These are phyloP conservation scores for Masnerella sp. DNA, from an alignment of 2,888 invertebrate species.

Conservation along the genomic window DNA sequence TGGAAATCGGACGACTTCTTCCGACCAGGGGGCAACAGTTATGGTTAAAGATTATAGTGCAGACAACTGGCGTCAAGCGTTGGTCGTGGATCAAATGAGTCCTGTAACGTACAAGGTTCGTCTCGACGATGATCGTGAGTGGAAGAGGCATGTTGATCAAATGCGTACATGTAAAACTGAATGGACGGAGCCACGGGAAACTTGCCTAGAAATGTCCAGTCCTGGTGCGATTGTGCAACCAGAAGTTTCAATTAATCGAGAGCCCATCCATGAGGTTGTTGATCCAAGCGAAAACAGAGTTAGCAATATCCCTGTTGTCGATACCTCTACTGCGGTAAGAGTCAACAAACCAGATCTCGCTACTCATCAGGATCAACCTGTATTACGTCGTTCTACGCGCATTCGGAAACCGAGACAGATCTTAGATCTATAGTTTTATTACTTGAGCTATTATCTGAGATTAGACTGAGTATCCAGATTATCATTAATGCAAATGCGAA, in stretches of 20 bases:
- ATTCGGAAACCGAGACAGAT: conserved; percentile 10
- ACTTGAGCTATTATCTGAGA: no score
- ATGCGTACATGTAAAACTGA: conserved; percentile 33
- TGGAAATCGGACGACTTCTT: conserved; percentile 40
- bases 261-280: neutral
- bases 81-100: conserved; percentile 30
- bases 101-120: conserved; percentile 48
- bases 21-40: conserved; percentile 17
- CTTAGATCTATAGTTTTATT: conserved; percentile 10
- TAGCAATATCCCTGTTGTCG: neutral
- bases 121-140: conserved; percentile 18
- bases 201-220: neutral
- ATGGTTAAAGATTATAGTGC: conserved; percentile 46
- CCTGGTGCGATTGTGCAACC: neutral
- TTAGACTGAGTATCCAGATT: no score
- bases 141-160: conserved; percentile 58
- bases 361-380: neutral
- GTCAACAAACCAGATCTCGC: neutral
- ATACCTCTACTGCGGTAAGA: neutral
- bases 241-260: neutral
- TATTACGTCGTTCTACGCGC: conserved; percentile 1
- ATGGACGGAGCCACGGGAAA: conserved; percentile 6
- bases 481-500: no score
- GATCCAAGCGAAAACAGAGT: neutral
- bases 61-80: conserved; percentile 36